Evolutionary conservation across 2,888 invertebrate species (phyloP).

Genomic region (Hipparchia sbordonii): DNA sequence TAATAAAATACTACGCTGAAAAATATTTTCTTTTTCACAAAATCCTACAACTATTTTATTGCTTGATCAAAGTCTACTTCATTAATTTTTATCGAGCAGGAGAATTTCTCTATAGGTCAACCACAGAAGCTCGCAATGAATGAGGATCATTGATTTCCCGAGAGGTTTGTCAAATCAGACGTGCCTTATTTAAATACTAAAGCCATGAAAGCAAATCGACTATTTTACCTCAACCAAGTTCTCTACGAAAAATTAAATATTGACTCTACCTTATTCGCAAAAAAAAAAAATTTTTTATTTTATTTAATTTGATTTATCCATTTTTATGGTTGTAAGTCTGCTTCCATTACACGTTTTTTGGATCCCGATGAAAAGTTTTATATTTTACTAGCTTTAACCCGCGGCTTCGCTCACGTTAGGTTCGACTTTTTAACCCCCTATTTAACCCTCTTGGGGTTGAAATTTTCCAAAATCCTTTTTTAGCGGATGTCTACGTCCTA

Average conservation of each 20-base stretch:
- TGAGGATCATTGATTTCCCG: constrained; percentile 72
- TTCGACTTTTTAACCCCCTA: too few species aligned
- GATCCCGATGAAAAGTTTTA: too few species aligned
- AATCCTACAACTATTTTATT: background rate
- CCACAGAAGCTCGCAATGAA: constrained; percentile 52
- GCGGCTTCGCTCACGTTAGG: too few species aligned
- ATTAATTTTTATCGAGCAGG: constrained; percentile 59
- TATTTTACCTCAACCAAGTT: constrained; percentile 22
- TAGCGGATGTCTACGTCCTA: too few species aligned
- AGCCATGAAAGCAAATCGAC: constrained; percentile 39
- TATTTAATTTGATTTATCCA: background rate
- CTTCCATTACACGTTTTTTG: too few species aligned
- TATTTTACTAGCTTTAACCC: too few species aligned
- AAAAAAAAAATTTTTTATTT: background rate
- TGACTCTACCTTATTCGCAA: background rate
- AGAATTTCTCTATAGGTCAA: constrained; percentile 62
- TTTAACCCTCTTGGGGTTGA: too few species aligned
- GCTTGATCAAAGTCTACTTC: constrained; percentile 38
- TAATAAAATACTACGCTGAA: background rate
- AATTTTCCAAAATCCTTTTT: too few species aligned
- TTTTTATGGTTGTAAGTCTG: background rate
- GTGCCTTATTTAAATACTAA: constrained; percentile 61
- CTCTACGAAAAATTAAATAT: constrained; percentile 5
- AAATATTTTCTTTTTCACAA: background rate
- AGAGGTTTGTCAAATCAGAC: constrained; percentile 70